These are phyloP conservation scores for Trachelus stipa DNA, from an alignment of 2,888 invertebrate genomes.

Conservation along the genomic window DNA sequence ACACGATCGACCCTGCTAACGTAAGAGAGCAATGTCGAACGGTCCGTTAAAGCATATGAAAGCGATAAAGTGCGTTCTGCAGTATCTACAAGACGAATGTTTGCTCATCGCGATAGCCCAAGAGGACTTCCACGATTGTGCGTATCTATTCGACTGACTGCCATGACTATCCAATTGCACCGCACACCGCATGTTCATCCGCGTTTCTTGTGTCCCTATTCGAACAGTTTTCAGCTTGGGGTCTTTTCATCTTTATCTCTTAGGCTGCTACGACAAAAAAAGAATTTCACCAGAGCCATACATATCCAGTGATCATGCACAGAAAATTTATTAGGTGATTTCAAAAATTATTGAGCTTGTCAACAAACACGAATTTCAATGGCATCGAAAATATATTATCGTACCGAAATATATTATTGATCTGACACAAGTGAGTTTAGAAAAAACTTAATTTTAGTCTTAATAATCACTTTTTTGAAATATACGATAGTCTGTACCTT, in stretches of 20 bases:
- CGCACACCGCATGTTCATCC: neutral
- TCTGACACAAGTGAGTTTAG: neutral
- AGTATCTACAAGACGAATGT: conserved; percentile 40
- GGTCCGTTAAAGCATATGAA: conserved; percentile 11
- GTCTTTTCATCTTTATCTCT: neutral
- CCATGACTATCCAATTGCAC: neutral
- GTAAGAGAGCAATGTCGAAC: neutral
- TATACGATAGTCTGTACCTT: neutral
- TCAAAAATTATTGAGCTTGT: neutral
- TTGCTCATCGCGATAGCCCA: conserved; percentile 39
- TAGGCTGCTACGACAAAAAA: neutral
- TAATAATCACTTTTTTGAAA: neutral
- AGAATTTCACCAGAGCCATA: neutral
- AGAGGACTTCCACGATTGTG: conserved; percentile 30
- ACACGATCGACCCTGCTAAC: neutral
- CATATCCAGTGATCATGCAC: neutral
- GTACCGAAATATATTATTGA: neutral
- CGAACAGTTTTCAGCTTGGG: neutral
- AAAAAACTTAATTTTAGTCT: neutral
- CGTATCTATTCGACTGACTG: conserved; percentile 26
- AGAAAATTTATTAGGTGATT: neutral
- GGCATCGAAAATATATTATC: neutral
- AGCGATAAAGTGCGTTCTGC: conserved; percentile 40
- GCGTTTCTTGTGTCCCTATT: neutral
- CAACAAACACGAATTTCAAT: neutral